Conservation (phyloP, 2,113 vertebrate species). For the Plecotus auritus region DNA sequence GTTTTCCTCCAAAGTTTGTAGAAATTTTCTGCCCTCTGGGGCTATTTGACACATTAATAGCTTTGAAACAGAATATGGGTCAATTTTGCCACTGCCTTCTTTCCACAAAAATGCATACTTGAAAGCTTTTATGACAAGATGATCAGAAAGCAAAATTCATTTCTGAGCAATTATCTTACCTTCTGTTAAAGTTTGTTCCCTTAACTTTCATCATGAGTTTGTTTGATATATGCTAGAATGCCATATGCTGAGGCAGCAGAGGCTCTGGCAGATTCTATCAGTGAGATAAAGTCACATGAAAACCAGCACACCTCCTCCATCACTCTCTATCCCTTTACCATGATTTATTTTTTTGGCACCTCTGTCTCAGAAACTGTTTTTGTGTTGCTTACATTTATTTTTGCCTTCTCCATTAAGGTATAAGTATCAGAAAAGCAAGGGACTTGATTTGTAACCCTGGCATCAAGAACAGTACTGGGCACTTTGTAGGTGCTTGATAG, state of each 20-base stretch:
- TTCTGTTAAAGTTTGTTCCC: conserved; percentile 54
- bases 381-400: conserved; percentile 20
- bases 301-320: background rate
- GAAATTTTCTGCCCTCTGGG: conserved; percentile 39
- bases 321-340: background rate
- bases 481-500: background rate
- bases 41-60: conserved; percentile 67
- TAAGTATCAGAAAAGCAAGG: background rate
- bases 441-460: background rate
- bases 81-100: conserved; percentile 65
- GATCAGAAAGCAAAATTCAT: conserved; percentile 67
- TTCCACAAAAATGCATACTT: conserved; percentile 60
- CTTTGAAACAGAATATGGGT: conserved; percentile 65
- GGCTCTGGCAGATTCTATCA: background rate
- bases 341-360: background rate
- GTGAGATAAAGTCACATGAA: background rate
- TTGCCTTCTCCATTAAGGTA: background rate
- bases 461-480: background rate
- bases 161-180: conserved; percentile 64
- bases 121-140: conserved; percentile 70
- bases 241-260: background rate
- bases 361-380: background rate
- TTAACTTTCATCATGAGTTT: conserved; percentile 61
- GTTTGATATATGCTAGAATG: conserved; percentile 43
- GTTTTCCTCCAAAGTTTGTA: conserved; percentile 42